A percentile compares a stretch with the other conserved stretches of the same genome.
These are phyloP conservation scores for Oncopeltus fasciatus DNA, from an alignment of 1,140 invertebrate genomes.

Conservation along the genomic window DNA sequence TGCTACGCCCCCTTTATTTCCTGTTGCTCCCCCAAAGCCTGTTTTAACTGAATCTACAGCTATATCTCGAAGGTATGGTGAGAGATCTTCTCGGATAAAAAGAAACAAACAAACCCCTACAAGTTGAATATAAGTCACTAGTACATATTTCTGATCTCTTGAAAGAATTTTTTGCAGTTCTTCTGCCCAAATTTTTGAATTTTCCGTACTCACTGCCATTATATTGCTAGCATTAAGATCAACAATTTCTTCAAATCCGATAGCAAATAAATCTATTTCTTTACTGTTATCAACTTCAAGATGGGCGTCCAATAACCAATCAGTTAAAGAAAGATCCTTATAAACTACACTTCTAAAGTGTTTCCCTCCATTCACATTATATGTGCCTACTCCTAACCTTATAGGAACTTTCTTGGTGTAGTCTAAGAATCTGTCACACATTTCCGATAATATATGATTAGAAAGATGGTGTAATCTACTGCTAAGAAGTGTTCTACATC, in stretches of 20 bases:
- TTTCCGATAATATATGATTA: slow-evolving; percentile 60
- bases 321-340: slow-evolving; percentile 80
- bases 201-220: slow-evolving; percentile 81
- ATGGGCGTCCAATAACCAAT: slow-evolving; percentile 81
- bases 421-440: slow-evolving; percentile 70
- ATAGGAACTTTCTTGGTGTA: slow-evolving; percentile 60
- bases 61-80: slow-evolving; percentile 79
- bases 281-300: neutral
- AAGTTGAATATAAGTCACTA: slow-evolving; percentile 88
- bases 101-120: slow-evolving; percentile 96
- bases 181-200: slow-evolving; percentile 89
- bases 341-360: slow-evolving; percentile 94
- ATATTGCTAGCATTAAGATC: slow-evolving; percentile 98
- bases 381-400: slow-evolving; percentile 82
- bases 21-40: slow-evolving; percentile 85
- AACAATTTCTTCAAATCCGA: slow-evolving; percentile 99
- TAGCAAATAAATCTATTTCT: slow-evolving; percentile 83
- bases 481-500: slow-evolving; percentile 74
- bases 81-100: slow-evolving; percentile 76
- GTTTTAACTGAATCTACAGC: slow-evolving; percentile 93
- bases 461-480: slow-evolving; percentile 61
- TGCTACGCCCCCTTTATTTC: slow-evolving; percentile 60
- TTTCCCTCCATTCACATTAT: slow-evolving; percentile 99
- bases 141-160: slow-evolving; percentile 73
- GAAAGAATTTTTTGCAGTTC: slow-evolving; percentile 87